A percentile compares a stretch with the other conserved stretches of the same genome.
Evolutionary conservation across 2,888 invertebrate genomes (phyloP).

Genomic region (Aricia artaxerxes): DNA sequence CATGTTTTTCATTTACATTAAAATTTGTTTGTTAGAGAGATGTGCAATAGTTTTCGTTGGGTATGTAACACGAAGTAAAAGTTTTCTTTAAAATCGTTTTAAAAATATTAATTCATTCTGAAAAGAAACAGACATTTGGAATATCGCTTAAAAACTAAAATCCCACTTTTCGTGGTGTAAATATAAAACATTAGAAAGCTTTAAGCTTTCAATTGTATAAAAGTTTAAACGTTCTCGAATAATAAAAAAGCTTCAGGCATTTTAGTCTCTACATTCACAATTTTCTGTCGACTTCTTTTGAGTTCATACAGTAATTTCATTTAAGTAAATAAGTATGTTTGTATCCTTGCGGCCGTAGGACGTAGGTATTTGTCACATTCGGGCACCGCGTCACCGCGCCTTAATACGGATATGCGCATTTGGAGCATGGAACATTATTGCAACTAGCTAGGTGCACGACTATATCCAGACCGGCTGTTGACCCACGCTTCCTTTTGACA

Average conservation of each 20-base stretch:
- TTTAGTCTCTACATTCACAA: neutral
- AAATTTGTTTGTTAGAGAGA: neutral
- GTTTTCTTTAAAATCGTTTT: neutral
- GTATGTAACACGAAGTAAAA: neutral
- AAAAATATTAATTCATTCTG: neutral
- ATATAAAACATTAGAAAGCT: too few relatives aligned
- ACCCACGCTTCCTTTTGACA: slow-evolving; percentile 38
- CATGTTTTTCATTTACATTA: slow-evolving; percentile 24
- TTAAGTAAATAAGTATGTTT: neutral
- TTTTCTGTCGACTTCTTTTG: neutral
- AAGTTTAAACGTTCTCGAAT: neutral
- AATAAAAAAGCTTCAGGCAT: neutral
- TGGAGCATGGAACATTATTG: slow-evolving; percentile 51
- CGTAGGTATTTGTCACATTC: slow-evolving; percentile 7
- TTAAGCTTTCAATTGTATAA: neutral
- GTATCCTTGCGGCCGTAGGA: neutral
- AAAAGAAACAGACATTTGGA: neutral
- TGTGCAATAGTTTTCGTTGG: neutral
- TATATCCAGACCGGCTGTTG: slow-evolving; percentile 52
- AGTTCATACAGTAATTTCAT: neutral
- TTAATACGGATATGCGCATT: slow-evolving; percentile 66
- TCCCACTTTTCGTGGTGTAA: neutral
- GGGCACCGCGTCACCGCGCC: slow-evolving; percentile 36
- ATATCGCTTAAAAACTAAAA: neutral
- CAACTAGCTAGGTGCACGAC: slow-evolving; percentile 58